Evolutionary conservation across 2,797 vertebrate species (phyloP), one percentile per base, ranked within the genome.

Genomic region (Myoxocephalus aenaeus): DNA sequence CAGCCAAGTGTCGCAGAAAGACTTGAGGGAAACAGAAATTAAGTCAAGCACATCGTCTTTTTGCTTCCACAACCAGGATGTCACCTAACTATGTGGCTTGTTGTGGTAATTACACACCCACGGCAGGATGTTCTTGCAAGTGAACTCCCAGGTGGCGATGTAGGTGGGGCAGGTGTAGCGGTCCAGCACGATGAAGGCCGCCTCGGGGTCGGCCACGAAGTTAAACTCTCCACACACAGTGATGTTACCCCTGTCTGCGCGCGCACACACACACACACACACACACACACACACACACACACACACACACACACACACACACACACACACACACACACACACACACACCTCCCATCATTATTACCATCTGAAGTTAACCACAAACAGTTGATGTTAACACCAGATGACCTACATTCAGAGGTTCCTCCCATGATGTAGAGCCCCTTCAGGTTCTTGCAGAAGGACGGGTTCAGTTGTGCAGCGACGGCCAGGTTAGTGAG

Each of bases 141-240:
- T 91, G 85, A 95, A 95, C 90, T 95, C 94, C 93, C 94, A 94
- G 56, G 76, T 7, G 13, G 93, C 84, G 65, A 96, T 95, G 88
- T 94, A 94, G 68, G 87, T 93, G 42, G 93, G 93, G 34, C 94
- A 96, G 20, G 76, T 84, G 84, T 84, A 94, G 2, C 93, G 90
- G 70, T 95, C 92, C 73, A 95, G 62, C 65, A 95, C 93, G 4
- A 94, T 73, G 76, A 92, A 92, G 44, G 94, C 94, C 0, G 94
- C 94, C 85, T 96, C 95, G 1, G 95, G 91, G 74, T 96, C 95
- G 1, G 90, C 85, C 34, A 89, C 87, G 36, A 96, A 96, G 93
- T 96, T 95, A 75, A 93, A 95, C 85, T 96, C 95, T 38, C 89
- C 94, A 42, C 93, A 95, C 10, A 89, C 7, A 0, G 92, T 93